Conservation (phyloP, 1,140 invertebrate species). For the Scaptomyza pallida region DNA sequence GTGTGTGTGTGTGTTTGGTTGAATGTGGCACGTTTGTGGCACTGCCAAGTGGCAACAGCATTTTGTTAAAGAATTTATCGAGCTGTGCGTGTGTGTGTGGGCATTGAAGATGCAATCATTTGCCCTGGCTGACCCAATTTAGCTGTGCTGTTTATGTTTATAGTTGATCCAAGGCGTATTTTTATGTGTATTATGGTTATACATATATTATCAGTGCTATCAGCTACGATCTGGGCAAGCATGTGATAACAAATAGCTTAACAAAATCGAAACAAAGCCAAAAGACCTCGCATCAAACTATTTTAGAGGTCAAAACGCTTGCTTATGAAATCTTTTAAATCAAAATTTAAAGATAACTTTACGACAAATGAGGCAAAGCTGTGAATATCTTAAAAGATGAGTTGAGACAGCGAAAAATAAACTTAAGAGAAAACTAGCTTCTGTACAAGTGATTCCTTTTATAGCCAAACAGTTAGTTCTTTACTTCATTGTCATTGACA, state of each 20-base stretch:
- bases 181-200: conserved; percentile 36
- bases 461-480: neutral
- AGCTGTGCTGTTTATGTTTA: conserved; percentile 55
- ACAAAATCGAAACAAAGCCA: conserved; percentile 60
- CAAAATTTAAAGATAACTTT: conserved; percentile 32
- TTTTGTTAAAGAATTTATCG: conserved; percentile 71
- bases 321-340: conserved; percentile 47
- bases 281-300: conserved; percentile 70
- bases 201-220: conserved; percentile 45
- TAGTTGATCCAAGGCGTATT: conserved; percentile 34
- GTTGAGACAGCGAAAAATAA: neutral
- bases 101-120: conserved; percentile 16
- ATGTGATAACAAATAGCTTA: conserved; percentile 67
- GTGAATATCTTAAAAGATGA: conserved; percentile 6
- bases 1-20: conserved; percentile 22
- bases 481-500: conserved; percentile 26
- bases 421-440: conserved; percentile 28
- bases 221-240: conserved; percentile 55
- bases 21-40: conserved; percentile 60
- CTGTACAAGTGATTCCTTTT: conserved; percentile 33
- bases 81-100: conserved; percentile 6
- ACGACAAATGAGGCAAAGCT: conserved; percentile 60
- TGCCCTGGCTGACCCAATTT: conserved; percentile 68
- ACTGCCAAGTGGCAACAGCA: conserved; percentile 62
- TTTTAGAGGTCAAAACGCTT: conserved; percentile 57